These are phyloP conservation scores for Acanthosepion esculentum DNA, from an alignment of 2,888 invertebrate genomes.

Conservation along the genomic window DNA sequence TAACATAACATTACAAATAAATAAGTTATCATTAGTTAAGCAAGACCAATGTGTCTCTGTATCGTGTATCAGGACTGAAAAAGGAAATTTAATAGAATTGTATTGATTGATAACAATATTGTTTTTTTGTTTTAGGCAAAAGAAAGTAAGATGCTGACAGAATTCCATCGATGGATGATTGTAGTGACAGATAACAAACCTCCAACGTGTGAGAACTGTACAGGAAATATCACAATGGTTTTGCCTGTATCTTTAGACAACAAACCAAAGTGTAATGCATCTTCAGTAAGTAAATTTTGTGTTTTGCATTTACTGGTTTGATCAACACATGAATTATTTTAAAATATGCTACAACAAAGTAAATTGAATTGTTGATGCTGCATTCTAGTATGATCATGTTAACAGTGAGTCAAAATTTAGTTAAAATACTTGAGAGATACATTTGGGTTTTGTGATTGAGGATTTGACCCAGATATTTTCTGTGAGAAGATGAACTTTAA, in stretches of 20 bases:
- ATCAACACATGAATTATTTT: neutral
- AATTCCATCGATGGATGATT: slow-evolving; percentile 45
- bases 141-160: slow-evolving; percentile 24
- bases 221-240: neutral
- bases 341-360: too few species aligned
- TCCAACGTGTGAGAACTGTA: slow-evolving; percentile 35
- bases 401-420: too few species aligned
- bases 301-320: neutral
- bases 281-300: slow-evolving; percentile 39
- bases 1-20: too few species aligned
- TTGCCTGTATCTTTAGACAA: neutral
- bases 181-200: slow-evolving; percentile 36
- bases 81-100: too few species aligned
- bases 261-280: neutral
- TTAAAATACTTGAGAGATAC: neutral
- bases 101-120: neutral
- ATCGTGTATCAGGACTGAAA: too few species aligned
- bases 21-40: too few species aligned
- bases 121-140: slow-evolving; percentile 25
- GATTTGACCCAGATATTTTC: too few species aligned
- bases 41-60: too few species aligned
- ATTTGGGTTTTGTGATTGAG: neutral
- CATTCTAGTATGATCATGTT: too few species aligned
- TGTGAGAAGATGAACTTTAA: too few species aligned
- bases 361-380: too few species aligned